Base-by-base conservation (phyloP, 2,797 vertebrate genomes). In the Tapirus indicus region DNA sequence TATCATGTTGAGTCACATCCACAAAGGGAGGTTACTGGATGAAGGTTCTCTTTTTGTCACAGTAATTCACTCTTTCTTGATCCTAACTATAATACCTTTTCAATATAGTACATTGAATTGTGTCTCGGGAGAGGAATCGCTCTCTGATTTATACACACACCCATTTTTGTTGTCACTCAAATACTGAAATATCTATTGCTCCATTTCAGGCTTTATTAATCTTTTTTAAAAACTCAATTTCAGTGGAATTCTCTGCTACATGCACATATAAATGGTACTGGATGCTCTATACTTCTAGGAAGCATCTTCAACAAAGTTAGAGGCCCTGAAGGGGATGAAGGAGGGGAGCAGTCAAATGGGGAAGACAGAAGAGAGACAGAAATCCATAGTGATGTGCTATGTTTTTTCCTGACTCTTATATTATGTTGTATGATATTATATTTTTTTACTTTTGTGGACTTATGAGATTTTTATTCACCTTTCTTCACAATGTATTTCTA, bases 111-210 rank as follows among this genome's bases (percentile, higher is more conserved):
- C 84, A 97, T 97, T 88, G 94, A 25, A 5, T 90, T 64, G 10
- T 93, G 74, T 95, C 91, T 98, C 94, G 79, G 79, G 80, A 98
- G 88, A 95, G 82, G 60, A 97, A 96, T 97, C 62, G 80, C 62
- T 97, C 78, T 95, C 98, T 96, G 0, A 83, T 96, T 96, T 66
- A 96, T 97, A 91, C 88, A 97, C 95, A 80, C 0, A 54, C 97
- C 72, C 83, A 87, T 68, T 69, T 91, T 74, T 94, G 96, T 90
- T 95, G 84, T 97, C 96, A 97, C 60, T 89, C 1, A 56, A 94
- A 87, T 94, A 41, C 91, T 97, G 95, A 98, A 98, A 96, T 98
- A 96, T 98, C 95, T 97, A 93, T 97, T 88, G 97, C 91, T 93
- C 35, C 18, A 7, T 94, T 95, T 97, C 95, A 97, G 96, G 78